These are phyloP conservation scores for Myiothlypis coronata DNA, from an alignment of 2,797 vertebrate species.

Conservation along the genomic window DNA sequence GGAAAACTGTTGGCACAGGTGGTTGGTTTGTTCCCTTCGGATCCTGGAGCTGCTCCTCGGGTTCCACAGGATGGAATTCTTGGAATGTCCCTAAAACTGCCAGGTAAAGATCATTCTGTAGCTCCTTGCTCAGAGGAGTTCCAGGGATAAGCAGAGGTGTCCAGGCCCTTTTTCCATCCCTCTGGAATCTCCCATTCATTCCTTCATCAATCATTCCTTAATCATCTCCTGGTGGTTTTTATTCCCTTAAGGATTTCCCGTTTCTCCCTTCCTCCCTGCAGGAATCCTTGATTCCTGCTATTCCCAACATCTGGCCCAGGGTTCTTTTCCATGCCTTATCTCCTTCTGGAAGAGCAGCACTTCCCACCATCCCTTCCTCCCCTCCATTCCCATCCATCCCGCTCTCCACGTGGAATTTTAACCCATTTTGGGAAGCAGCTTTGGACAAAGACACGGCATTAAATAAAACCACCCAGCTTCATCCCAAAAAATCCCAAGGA, in stretches of 20 bases:
- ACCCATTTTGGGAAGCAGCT: neutral
- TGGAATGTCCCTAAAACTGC: neutral
- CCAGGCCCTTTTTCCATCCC: neutral
- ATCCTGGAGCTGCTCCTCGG: neutral
- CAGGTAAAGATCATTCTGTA: neutral
- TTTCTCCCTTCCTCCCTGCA: neutral
- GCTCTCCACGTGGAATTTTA: neutral
- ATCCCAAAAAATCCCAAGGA: neutral
- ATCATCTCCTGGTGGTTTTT: neutral
- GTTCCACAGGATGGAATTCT: neutral
- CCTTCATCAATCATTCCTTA: neutral
- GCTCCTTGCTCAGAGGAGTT: neutral
- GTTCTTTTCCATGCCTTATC: neutral
- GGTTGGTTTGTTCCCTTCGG: accelerated
- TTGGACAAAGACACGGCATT: neutral
- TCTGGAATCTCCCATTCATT: neutral
- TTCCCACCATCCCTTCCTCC: neutral
- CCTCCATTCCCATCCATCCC: neutral
- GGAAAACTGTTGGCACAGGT: neutral
- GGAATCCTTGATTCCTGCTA: neutral
- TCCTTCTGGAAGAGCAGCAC: accelerated
- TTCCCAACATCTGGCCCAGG: accelerated
- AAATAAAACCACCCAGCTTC: neutral
- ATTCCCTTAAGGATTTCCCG: accelerated
- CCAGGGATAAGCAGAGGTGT: neutral